Evolutionary conservation across 2,797 vertebrate genomes (phyloP).

Genomic region (Gymnodraco acuticeps): DNA sequence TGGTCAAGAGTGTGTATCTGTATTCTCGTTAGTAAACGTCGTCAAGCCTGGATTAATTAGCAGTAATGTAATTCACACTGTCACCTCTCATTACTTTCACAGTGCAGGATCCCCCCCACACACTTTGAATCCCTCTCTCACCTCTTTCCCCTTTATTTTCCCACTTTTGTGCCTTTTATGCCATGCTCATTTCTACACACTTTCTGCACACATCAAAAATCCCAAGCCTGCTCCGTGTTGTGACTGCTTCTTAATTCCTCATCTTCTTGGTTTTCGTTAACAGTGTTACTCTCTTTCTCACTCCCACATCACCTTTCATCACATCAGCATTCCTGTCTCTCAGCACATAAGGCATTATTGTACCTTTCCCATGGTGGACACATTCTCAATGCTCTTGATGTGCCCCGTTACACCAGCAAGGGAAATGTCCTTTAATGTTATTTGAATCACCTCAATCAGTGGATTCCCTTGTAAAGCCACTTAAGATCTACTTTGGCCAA

Average conservation of each 20-base stretch:
- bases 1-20: constrained; percentile 50
- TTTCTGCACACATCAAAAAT: constrained; percentile 16
- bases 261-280: constrained; percentile 28
- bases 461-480: constrained; percentile 10
- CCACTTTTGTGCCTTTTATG: constrained; percentile 18
- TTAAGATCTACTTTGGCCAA: constrained; percentile 2
- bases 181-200: constrained; percentile 1
- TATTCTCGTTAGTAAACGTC: constrained; percentile 71
- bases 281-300: constrained; percentile 25
- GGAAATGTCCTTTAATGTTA: constrained; percentile 32
- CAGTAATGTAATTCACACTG: constrained; percentile 78
- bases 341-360: constrained; percentile 29
- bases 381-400: constrained; percentile 34
- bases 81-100: constrained; percentile 76
- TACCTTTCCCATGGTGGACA: constrained; percentile 32
- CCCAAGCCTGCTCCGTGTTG: constrained; percentile 6
- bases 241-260: constrained; percentile 5
- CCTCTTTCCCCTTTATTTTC: constrained; percentile 27
- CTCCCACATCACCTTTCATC: constrained; percentile 40
- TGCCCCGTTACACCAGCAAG: constrained; percentile 8
- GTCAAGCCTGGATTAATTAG: constrained; percentile 81
- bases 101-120: constrained; percentile 37
- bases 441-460: constrained; percentile 1
- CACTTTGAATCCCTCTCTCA: constrained; percentile 27
- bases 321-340: constrained; percentile 38